A percentile compares a stretch with the other conserved stretches of the same genome.
These are phyloP conservation scores for Fulmarus glacialis DNA, from an alignment of 2,113 vertebrate species.

Conservation along the genomic window DNA sequence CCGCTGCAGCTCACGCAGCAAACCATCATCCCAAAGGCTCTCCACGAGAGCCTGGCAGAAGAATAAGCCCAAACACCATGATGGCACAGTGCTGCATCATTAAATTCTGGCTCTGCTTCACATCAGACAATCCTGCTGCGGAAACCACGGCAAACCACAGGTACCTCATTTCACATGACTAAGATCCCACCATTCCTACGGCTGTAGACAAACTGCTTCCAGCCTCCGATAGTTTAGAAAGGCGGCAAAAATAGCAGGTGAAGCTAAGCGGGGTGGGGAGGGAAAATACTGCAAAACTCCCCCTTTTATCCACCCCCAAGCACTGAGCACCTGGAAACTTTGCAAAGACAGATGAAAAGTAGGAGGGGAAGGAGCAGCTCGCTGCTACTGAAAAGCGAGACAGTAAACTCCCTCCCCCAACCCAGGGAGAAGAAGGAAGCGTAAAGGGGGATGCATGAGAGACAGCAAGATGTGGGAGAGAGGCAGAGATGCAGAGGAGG, in stretches of 20 bases:
- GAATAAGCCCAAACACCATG: background rate
- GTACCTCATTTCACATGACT: conserved; percentile 14
- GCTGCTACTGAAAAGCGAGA: conserved; percentile 15
- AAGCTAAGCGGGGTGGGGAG: background rate
- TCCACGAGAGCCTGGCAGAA: background rate
- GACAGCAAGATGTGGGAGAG: conserved; percentile 63
- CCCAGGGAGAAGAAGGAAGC: background rate
- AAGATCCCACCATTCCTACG: background rate
- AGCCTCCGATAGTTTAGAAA: background rate
- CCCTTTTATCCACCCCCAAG: background rate
- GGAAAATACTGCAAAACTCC: background rate
- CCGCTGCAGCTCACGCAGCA: background rate
- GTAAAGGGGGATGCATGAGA: conserved; percentile 25
- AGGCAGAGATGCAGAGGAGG: conserved; percentile 63
- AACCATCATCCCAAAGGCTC: background rate
- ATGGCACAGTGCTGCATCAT: background rate
- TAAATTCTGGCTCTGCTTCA: background rate
- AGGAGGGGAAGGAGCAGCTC: conserved; percentile 44
- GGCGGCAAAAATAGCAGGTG: background rate
- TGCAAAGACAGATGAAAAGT: conserved; percentile 55
- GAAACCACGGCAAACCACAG: background rate
- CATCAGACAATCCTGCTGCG: background rate
- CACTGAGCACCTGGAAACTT: conserved; percentile 40
- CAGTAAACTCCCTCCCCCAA: conserved; percentile 20
- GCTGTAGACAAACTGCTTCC: background rate